A percentile compares a stretch with the other conserved stretches of the same genome.
These are phyloP conservation scores for Erethizon dorsatum DNA, from an alignment of 2,797 vertebrate genomes.

Conservation along the genomic window DNA sequence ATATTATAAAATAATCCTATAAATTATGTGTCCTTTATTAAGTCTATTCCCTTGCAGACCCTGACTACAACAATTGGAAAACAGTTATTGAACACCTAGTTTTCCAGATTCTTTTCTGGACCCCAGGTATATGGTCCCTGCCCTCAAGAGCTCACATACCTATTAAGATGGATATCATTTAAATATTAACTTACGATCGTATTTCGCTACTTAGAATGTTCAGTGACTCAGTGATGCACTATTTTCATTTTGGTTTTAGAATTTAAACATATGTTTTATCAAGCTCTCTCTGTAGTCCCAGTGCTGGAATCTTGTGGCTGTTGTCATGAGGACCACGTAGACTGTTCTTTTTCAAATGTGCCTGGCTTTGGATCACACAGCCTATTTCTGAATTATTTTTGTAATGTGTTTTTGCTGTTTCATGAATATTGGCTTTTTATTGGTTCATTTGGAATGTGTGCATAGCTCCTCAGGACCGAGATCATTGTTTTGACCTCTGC, in stretches of 20 bases:
- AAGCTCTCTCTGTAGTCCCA: neutral
- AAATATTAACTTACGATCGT: neutral
- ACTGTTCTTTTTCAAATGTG: neutral
- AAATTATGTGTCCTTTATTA: neutral
- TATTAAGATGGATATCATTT: conserved; percentile 7
- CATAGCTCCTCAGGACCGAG: neutral
- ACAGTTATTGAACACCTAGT: neutral
- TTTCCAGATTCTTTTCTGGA: neutral
- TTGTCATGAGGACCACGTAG: neutral
- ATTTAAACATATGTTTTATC: neutral
- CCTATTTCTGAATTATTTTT: neutral
- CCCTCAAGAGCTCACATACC: neutral
- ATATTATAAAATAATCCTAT: neutral
- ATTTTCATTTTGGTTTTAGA: neutral
- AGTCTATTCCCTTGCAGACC: neutral
- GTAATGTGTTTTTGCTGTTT: neutral
- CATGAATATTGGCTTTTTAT: neutral
- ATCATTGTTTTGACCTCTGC: neutral
- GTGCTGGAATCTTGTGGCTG: neutral
- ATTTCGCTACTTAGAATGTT: neutral
- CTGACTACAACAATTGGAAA: neutral
- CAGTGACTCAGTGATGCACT: neutral
- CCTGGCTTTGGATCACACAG: neutral
- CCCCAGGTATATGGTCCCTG: neutral
- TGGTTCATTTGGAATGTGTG: neutral